phyloP scores from a whole-genome alignment of 2,113 vertebrate genomes.

The Odontesthes bonariensis region DNA sequence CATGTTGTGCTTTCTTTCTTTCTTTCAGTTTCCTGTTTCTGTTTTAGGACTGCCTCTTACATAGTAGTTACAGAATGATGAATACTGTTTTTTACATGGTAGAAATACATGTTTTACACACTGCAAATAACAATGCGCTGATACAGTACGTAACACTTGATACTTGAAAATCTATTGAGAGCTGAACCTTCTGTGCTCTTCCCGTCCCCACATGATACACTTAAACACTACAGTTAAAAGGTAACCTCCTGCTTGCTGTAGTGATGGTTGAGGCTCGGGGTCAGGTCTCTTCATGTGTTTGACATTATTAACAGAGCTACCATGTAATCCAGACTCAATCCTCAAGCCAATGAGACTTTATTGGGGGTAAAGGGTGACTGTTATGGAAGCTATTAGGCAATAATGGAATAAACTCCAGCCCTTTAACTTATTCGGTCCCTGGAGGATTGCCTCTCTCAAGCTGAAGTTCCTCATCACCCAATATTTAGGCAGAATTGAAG shows the following conservation, averaged over 20 bases:
- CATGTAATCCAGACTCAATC: slow-evolving; percentile 79
- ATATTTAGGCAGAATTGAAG: slow-evolving; percentile 45
- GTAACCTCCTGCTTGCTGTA: slow-evolving; percentile 45
- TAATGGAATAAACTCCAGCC: slow-evolving; percentile 77
- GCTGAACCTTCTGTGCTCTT: slow-evolving; percentile 7
- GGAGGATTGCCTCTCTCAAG: slow-evolving; percentile 52
- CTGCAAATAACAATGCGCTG: background rate
- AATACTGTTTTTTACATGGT: slow-evolving; percentile 20
- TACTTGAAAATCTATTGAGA: background rate
- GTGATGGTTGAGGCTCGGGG: slow-evolving; percentile 62
- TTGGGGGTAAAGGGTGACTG: slow-evolving; percentile 78
- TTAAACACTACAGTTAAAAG: slow-evolving; percentile 47
- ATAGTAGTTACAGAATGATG: slow-evolving; percentile 2
- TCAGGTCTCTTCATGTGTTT: slow-evolving; percentile 78
- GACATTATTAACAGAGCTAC: slow-evolving; percentile 80
- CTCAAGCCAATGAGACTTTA: slow-evolving; percentile 76
- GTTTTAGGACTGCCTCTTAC: background rate
- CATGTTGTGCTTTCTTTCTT: slow-evolving; percentile 24
- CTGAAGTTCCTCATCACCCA: slow-evolving; percentile 52
- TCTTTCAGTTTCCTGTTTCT: slow-evolving; percentile 38
- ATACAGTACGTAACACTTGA: background rate
- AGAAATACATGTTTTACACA: slow-evolving; percentile 23
- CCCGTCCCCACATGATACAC: slow-evolving; percentile 29
- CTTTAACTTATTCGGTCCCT: slow-evolving; percentile 61
- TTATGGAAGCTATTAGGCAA: slow-evolving; percentile 83